Evolutionary conservation across 92 coral and sea anemone genomes (phyloP), one percentile per base, ranked within the genome.

Genomic region (Zoanthus sociatus): DNA sequence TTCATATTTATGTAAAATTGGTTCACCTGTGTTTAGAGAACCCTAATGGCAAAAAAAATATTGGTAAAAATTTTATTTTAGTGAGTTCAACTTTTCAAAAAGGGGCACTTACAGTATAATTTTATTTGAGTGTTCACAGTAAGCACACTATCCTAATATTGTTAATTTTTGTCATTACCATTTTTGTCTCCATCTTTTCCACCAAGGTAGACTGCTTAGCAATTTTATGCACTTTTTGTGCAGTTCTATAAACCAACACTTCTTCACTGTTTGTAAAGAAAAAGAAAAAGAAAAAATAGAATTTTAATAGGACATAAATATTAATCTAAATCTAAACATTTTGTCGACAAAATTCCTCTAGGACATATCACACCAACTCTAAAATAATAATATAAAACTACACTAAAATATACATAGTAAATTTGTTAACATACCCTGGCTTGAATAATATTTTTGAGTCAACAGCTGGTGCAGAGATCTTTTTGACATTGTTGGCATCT

Each of bases 191-290:
- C 30, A 83, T 83, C 63, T 50, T 83, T 68, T 67, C 77, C 77
- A 7, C 87, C 87, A 68, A 83, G 87, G 87, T 83, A 83, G 45
- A 46, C 73, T 8, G 84, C 84, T 61, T 79, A n/a, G 84, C 84
- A 63, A 79, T 31, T 32, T 26, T 11, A 20, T 53, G 42, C 53
- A 32, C 16, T 45, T 79, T 53, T 79, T 54, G 70, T 31, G 33
- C 72, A 50, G 84, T 79, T 79, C 66, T 79, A 69, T n/a, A 79
- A 45, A 79, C 71, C 70, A 83, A 20, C 7, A 83, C 78, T 44
- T 68, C 78, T 68, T 83, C 78, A 16, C 78, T 83, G 53, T 56
- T 56, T 56, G 64, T 56, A 56, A 56, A 56, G 64, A 56, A 56
- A 56, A 56, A 56, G 51, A 56, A 56, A 15, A 56, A 15, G n/a